Evolutionary conservation across 2,113 vertebrate genomes (phyloP), one percentile per base, ranked within the genome.

Genomic region (Illadopsis cleaveri): DNA sequence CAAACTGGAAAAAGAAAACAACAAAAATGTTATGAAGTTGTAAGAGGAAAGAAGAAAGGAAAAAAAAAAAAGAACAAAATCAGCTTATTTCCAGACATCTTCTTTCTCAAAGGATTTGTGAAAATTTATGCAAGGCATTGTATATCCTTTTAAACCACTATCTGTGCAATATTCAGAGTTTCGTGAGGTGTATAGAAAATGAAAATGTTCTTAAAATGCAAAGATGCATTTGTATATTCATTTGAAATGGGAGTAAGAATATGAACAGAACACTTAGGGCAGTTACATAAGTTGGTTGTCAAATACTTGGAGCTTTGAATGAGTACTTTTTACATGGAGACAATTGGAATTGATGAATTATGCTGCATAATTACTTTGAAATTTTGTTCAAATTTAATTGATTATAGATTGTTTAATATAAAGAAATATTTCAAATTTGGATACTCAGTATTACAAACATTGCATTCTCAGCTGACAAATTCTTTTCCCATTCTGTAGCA

Each of bases 101-200:
- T 50, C 12, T 20, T 84, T 87, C 54, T 97, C 54, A 87, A 91
- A 82, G 95, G 56, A 66, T 94, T 89, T 0, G 2, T 96, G 78
- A 91, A 86, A 80, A 94, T 90, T 28, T 96, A 38, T 91, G 92
- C 84, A 65, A 84, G 42, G 53, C 85, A 71, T 56, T 97, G 89
- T 68, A 66, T 14, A 2, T 73, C 56, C 33, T 94, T 86, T 62
- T 79, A 84, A 78, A 93, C 83, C 42, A 75, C 50, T 62, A 47
- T 44, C 78, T 96, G 79, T 80, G 69, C 70, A n/a, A 70, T 66
- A 38, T 78, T 97, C n/a, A 61, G 19, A 65, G 62, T 51, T 77
- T 96, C 6, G 68, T 82, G 73, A 92, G 79, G 51, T 94, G 71
- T 13, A 60, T 70, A 62, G 82, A 94, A 68, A 85, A 85, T 76